These are phyloP conservation scores for Dipus sagitta DNA, from an alignment of 2,797 vertebrate species.

Conservation along the genomic window DNA sequence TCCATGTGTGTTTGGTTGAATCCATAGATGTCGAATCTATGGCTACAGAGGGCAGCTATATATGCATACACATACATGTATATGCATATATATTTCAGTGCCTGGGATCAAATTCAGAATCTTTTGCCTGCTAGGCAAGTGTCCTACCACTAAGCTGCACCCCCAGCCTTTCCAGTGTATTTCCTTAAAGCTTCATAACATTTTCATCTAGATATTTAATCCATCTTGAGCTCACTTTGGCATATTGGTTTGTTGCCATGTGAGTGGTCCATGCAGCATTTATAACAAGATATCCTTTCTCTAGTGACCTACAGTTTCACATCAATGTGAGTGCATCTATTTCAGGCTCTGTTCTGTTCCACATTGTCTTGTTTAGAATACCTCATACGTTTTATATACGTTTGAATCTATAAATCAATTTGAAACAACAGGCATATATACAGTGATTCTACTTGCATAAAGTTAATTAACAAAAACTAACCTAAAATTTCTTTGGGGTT, in stretches of 20 bases:
- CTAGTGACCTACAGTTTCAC: not conserved
- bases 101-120: not conserved
- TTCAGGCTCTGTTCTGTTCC: not conserved
- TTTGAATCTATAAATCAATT: not conserved
- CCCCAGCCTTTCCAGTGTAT: not conserved
- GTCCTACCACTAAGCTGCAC: not conserved
- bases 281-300: not conserved
- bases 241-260: not conserved
- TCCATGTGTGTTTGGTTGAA: not conserved
- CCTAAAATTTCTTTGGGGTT: not conserved
- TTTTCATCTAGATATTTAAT: constrained; percentile 34
- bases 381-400: not conserved
- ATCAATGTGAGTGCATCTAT: not conserved
- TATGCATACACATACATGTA: too few relatives aligned
- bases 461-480: not conserved
- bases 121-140: not conserved
- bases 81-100: not conserved
- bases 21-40: not conserved
- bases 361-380: not conserved
- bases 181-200: not conserved
- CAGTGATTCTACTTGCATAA: not conserved
- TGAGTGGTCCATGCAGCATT: not conserved
- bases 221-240: not conserved
- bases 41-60: not conserved
- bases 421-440: not conserved